Evolutionary conservation across 2,797 vertebrate genomes (phyloP), one percentile per base, ranked within the genome.

Genomic region (Petrocephalus sullivani): DNA sequence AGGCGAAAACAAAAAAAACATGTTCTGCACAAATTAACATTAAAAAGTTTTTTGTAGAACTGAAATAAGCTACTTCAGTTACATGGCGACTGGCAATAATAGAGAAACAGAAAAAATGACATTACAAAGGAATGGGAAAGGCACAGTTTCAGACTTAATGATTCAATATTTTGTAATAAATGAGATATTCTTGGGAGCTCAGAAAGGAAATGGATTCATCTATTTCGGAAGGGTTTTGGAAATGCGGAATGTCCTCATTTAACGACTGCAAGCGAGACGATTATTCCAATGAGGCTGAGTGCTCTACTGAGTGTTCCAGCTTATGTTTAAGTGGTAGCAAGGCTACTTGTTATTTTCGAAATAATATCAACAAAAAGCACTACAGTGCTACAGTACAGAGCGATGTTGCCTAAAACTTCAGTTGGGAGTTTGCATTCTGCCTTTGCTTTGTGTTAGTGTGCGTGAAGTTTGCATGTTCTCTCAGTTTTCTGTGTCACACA

Each of bases 81-180:
- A 87, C 23, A 37, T 19, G 49, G 14, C 28, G 46, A 16, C 60
- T 87, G 5, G 3, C 86, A 87, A 67, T 85, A 57, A 86, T 58
- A 58, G 84, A 71, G 33, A 60, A 83, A 53, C 21, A 1, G 61
- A 1, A 28, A 67, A 75, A 87, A 78, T 1, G 10, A 54, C 58
- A 87, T 56, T 53, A 37, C 14, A 87, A 87, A 78, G 46, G 23
- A 56, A 75, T 19, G 16, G 19, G 21, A 56, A 87, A 54, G 64
- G 23, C 64, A 87, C 49, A 54, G 49, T 87, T 67, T 78, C 84
- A 56, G 21, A 87, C 46, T 53, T 87, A 75, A 87, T 75, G 67
- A 87, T 75, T 87, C 87, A 75, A 87, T 87, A 87, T 87, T 87
- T 78, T 71, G 64, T 75, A 87, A 87, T 61, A 78, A 87, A 87